These are phyloP conservation scores for Brachyistius frenatus DNA, from an alignment of 2,113 vertebrate genomes.

Conservation along the genomic window DNA sequence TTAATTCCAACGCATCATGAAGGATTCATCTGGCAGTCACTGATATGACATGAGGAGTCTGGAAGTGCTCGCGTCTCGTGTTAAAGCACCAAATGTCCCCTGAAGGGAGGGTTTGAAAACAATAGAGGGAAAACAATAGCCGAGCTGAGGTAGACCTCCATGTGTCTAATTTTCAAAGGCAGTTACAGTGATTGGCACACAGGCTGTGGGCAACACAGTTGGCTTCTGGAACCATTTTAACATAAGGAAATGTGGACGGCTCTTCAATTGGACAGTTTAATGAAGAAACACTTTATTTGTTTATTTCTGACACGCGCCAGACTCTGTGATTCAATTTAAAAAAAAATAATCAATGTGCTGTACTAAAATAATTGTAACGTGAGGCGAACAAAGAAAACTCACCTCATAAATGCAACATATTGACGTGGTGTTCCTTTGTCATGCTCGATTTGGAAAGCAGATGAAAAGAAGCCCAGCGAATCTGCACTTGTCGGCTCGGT, in stretches of 20 bases:
- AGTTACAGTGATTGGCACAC: constrained; percentile 22
- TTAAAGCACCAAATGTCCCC: constrained; percentile 38
- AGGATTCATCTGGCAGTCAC: constrained; percentile 50
- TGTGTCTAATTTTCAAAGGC: constrained; percentile 45
- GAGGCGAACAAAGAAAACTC: constrained; percentile 68
- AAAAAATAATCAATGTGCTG: neutral
- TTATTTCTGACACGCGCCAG: neutral
- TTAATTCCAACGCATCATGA: constrained; percentile 52
- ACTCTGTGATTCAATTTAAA: neutral
- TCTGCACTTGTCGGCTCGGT: constrained; percentile 17
- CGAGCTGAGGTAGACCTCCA: constrained; percentile 37
- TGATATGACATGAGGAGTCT: constrained; percentile 44
- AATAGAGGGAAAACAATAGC: constrained; percentile 73
- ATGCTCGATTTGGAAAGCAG: neutral
- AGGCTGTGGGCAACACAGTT: constrained; percentile 7
- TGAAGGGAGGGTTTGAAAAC: constrained; percentile 58
- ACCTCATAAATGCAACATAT: constrained; percentile 69
- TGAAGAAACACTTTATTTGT: neutral
- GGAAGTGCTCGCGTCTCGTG: neutral
- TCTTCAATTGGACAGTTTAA: neutral
- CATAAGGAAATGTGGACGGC: neutral
- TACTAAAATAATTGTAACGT: neutral
- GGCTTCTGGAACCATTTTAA: constrained; percentile 16
- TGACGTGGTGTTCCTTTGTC: constrained; percentile 18
- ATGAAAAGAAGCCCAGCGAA: neutral